phyloP scores from a whole-genome alignment of 2,888 invertebrate genomes.

The Adelphocoris suturalis region DNA sequence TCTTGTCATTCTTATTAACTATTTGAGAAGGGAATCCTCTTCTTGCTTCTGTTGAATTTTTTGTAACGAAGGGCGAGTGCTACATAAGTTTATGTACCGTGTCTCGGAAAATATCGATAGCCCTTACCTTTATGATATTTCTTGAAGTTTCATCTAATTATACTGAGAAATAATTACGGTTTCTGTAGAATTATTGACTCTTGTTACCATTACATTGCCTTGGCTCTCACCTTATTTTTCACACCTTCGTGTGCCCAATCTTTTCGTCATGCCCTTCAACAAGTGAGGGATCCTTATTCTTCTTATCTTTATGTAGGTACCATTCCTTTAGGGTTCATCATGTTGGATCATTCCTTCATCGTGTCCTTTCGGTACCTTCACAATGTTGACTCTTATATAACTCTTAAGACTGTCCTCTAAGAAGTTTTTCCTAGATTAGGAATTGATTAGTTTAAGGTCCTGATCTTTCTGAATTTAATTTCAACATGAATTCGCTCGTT shows the following conservation, averaged over 20 bases:
- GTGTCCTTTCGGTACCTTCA: too few relatives aligned
- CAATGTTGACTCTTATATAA: not conserved
- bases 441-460: not conserved
- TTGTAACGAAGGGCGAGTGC: constrained; percentile 4
- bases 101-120: not conserved
- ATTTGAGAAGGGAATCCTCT: not conserved
- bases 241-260: too few relatives aligned
- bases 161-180: not conserved
- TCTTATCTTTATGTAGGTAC: too few relatives aligned
- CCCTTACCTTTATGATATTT: not conserved
- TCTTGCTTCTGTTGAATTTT: not conserved
- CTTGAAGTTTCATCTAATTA: not conserved
- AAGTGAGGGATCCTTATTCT: not conserved
- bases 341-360: not conserved
- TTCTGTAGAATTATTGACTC: not conserved
- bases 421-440: not conserved
- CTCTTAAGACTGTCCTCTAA: not conserved
- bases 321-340: too few relatives aligned
- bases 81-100: not conserved
- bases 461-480: too few relatives aligned
- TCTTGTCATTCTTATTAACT: not conserved
- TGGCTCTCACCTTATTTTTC: not conserved
- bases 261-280: too few relatives aligned
- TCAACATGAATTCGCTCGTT: too few relatives aligned
- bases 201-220: not conserved